Evolutionary conservation across 1,140 invertebrate species (phyloP).

Genomic region (Atta texana): DNA sequence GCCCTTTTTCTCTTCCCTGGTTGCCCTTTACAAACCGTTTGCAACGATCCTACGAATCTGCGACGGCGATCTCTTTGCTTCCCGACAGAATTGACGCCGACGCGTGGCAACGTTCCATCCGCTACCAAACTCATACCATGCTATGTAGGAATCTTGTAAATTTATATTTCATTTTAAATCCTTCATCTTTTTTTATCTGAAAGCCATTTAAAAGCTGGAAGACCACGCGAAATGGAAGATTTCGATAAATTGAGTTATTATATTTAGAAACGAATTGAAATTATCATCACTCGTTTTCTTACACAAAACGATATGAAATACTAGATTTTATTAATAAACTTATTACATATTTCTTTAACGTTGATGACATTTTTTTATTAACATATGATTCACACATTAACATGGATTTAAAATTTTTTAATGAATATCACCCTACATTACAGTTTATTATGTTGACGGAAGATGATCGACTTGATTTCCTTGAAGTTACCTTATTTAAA

Average conservation of each 20-base stretch:
- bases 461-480: too few relatives aligned
- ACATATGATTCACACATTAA: not conserved
- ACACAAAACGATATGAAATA: not conserved
- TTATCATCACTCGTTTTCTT: not conserved
- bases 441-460: too few relatives aligned
- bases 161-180: not conserved
- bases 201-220: not conserved
- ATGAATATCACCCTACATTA: too few relatives aligned
- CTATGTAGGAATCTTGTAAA: not conserved
- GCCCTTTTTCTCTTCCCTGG: constrained; percentile 80
- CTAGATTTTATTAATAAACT: not conserved
- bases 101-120: not conserved
- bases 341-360: not conserved
- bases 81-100: not conserved
- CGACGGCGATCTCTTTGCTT: constrained; percentile 41
- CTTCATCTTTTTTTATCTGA: not conserved
- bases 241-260: not conserved
- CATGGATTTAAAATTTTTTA: too few relatives aligned
- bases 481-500: too few relatives aligned
- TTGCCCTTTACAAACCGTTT: constrained; percentile 67
- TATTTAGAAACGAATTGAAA: not conserved
- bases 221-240: not conserved
- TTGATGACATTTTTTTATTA: not conserved
- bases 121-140: not conserved
- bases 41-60: constrained; percentile 61